Evolutionary conservation across 30 jellyfish, hydroid and myxozoan genomes (phyloP).

Genomic region (Hydractinia echinata): DNA sequence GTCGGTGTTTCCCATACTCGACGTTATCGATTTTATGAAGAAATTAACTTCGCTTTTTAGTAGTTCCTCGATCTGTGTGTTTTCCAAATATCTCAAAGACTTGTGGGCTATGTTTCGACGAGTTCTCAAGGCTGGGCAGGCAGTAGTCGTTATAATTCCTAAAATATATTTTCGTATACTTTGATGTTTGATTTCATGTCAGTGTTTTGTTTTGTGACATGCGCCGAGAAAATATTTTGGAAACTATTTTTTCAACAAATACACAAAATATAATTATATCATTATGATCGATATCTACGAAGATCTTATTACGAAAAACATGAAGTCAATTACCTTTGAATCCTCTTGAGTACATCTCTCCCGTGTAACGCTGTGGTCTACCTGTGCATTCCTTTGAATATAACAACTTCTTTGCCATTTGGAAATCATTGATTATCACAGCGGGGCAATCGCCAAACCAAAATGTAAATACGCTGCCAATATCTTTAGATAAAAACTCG

Average conservation of each 20-base stretch:
- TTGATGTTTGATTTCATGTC: not conserved
- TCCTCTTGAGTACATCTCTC: not conserved
- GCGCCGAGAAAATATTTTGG: no score
- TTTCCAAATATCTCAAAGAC: not conserved
- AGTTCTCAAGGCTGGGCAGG: not conserved
- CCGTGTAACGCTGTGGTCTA: slow-evolving; percentile 3
- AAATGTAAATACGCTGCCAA: slow-evolving; percentile 12
- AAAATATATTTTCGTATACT: not conserved
- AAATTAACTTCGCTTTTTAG: not conserved
- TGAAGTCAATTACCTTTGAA: not conserved
- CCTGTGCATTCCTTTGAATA: slow-evolving; percentile 14
- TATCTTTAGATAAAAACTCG: slow-evolving; percentile 5
- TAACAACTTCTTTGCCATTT: not conserved
- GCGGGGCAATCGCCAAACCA: slow-evolving; percentile 14
- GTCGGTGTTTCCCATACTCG: not conserved
- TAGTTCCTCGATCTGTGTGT: not conserved
- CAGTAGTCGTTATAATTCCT: slow-evolving; percentile 4
- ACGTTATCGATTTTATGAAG: not conserved
- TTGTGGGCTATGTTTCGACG: not conserved
- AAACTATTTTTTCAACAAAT: no score
- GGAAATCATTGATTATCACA: slow-evolving; percentile 3
- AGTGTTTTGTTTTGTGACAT: not conserved
- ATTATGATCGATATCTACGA: not conserved
- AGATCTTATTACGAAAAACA: not conserved
- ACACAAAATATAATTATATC: not conserved